These are phyloP conservation scores for Gephyroberyx darwinii DNA, from an alignment of 2,797 vertebrate species.

Conservation along the genomic window DNA sequence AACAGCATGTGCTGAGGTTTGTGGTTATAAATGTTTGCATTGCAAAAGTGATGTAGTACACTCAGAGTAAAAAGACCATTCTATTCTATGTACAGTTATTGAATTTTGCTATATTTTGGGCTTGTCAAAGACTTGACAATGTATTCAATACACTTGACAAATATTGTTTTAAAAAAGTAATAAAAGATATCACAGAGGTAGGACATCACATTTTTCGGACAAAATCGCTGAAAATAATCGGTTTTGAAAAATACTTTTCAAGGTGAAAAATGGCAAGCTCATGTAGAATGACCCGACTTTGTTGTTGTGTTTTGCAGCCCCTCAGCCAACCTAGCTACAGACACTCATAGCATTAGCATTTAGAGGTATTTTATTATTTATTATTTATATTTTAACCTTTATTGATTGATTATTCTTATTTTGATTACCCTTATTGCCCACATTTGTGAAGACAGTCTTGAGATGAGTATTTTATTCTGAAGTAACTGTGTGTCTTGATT, in stretches of 20 bases:
- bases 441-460: constrained; percentile 21
- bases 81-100: too few species aligned
- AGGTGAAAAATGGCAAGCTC: constrained; percentile 20
- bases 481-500: constrained; percentile 41
- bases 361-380: constrained; percentile 53
- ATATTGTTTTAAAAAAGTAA: constrained; percentile 2
- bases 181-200: neutral
- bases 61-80: too few species aligned
- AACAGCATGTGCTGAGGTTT: neutral
- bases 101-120: neutral
- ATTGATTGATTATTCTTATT: too few species aligned
- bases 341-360: constrained; percentile 12
- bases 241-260: constrained; percentile 1
- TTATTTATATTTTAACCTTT: too few species aligned
- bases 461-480: constrained; percentile 67
- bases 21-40: neutral
- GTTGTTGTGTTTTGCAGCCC: constrained; percentile 17
- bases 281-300: constrained; percentile 41
- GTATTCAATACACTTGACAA: neutral
- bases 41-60: too few species aligned
- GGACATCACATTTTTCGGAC: neutral
- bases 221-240: neutral
- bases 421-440: constrained; percentile 16
- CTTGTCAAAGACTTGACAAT: neutral
- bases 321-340: neutral